These are phyloP conservation scores for Heterochromis multidens DNA, from an alignment of 2,113 vertebrate species.

Conservation along the genomic window DNA sequence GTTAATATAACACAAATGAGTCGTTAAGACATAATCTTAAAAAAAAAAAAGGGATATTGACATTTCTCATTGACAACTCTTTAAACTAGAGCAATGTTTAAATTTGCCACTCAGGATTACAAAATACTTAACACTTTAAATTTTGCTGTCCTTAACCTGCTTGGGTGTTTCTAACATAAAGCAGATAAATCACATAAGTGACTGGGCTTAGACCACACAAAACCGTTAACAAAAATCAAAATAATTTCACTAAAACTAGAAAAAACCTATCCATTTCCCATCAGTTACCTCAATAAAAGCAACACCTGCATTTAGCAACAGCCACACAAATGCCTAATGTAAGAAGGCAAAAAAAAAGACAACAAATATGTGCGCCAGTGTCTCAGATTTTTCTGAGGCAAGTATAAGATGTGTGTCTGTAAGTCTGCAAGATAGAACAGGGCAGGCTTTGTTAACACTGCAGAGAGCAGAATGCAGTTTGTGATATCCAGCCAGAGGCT, in stretches of 20 bases:
- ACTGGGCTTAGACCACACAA: neutral
- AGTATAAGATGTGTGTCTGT: neutral
- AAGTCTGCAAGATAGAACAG: neutral
- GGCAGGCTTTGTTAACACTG: neutral
- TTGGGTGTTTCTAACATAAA: neutral
- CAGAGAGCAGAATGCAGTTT: neutral
- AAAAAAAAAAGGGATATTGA: neutral
- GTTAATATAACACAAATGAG: neutral
- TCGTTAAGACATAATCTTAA: neutral
- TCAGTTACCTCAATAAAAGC: neutral
- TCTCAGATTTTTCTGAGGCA: neutral
- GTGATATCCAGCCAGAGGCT: neutral
- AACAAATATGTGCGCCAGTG: too few relatives aligned
- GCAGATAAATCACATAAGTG: neutral
- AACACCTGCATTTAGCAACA: neutral
- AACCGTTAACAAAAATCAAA: neutral
- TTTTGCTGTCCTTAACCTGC: too few relatives aligned
- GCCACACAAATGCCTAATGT: too few relatives aligned
- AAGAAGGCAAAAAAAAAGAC: too few relatives aligned
- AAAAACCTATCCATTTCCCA: neutral
- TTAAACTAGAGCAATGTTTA: neutral
- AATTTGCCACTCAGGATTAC: neutral
- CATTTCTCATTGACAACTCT: neutral
- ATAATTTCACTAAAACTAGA: too few relatives aligned
- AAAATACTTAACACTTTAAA: neutral